phyloP scores from a whole-genome alignment of 1,140 invertebrate species.

The Dinoponera quadriceps region DNA sequence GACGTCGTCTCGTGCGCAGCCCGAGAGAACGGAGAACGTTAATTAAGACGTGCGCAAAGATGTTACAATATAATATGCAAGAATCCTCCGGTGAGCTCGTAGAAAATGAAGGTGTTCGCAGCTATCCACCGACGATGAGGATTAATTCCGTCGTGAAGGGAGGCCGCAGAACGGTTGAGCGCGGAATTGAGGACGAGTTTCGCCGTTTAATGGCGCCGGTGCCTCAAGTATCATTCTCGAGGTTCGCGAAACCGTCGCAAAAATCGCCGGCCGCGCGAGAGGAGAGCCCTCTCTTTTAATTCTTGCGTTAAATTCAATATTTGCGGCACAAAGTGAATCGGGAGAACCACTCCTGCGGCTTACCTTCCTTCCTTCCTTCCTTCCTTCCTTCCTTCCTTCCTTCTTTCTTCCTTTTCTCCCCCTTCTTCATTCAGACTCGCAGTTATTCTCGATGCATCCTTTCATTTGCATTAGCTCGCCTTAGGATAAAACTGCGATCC shows the following conservation, averaged over 20 bases:
- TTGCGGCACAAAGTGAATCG: not conserved
- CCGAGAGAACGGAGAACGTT: slow-evolving; percentile 28
- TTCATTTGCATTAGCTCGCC: slow-evolving; percentile 47
- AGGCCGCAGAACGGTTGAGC: not conserved
- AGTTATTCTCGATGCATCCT: slow-evolving; percentile 22
- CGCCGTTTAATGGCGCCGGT: not conserved
- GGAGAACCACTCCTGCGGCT: not conserved
- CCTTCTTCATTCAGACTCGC: slow-evolving; percentile 1
- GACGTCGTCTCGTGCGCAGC: not conserved
- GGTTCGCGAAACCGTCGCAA: not conserved
- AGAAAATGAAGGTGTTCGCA: slow-evolving; percentile 29
- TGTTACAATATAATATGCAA: slow-evolving; percentile 31
- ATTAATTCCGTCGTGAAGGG: slow-evolving; percentile 9
- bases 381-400: too few relatives aligned
- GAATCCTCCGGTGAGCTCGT: slow-evolving; percentile 21
- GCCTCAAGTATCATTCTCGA: not conserved
- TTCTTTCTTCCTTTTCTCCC: too few relatives aligned
- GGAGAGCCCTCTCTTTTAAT: not conserved
- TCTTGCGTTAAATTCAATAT: slow-evolving; percentile 23
- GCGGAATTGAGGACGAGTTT: not conserved
- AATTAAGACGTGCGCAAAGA: slow-evolving; percentile 42
- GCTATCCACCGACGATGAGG: slow-evolving; percentile 14
- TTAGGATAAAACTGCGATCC: slow-evolving; percentile 41
- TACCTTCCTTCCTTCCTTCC: not conserved
- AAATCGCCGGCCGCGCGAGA: not conserved